phyloP scores from a whole-genome alignment of 2,797 vertebrate species.

The Garrulus glandarius region DNA sequence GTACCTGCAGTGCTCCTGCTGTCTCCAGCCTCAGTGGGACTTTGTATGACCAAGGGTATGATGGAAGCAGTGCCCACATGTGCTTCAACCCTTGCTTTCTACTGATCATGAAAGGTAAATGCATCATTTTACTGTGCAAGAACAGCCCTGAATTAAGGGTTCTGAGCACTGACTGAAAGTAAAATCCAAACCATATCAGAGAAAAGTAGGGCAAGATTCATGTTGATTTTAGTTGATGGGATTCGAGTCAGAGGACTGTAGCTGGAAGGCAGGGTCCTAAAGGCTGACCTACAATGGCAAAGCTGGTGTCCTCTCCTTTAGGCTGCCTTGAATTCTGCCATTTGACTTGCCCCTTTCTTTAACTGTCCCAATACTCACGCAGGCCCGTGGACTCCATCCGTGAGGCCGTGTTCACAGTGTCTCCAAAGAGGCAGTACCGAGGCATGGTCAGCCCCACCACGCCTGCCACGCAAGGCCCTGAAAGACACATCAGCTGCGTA shows the following conservation, averaged over 20 bases:
- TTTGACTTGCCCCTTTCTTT: neutral
- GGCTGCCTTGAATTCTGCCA: neutral
- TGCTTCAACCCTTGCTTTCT: neutral
- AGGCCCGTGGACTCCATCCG: conserved; percentile 75
- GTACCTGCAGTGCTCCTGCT: neutral
- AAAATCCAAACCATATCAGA: neutral
- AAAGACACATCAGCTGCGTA: neutral
- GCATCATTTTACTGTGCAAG: neutral
- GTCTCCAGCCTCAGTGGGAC: neutral
- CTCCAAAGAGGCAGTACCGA: conserved; percentile 75
- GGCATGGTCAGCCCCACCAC: conserved; percentile 76
- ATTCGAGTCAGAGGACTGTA: neutral
- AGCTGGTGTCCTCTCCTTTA: neutral
- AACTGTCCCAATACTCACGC: conserved; percentile 46
- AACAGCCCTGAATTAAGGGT: neutral
- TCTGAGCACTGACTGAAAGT: neutral
- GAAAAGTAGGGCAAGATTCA: neutral
- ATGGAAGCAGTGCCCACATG: neutral
- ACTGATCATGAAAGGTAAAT: neutral
- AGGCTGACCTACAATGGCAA: neutral
- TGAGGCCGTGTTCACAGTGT: conserved; percentile 73
- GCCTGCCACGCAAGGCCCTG: conserved; percentile 73
- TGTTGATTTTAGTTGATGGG: neutral
- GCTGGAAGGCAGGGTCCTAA: neutral
- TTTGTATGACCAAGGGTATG: neutral